A percentile compares a stretch with the other conserved stretches of the same genome.
phyloP scores from a whole-genome alignment of 1,140 invertebrate genomes.

The Melanaphis sacchari region DNA sequence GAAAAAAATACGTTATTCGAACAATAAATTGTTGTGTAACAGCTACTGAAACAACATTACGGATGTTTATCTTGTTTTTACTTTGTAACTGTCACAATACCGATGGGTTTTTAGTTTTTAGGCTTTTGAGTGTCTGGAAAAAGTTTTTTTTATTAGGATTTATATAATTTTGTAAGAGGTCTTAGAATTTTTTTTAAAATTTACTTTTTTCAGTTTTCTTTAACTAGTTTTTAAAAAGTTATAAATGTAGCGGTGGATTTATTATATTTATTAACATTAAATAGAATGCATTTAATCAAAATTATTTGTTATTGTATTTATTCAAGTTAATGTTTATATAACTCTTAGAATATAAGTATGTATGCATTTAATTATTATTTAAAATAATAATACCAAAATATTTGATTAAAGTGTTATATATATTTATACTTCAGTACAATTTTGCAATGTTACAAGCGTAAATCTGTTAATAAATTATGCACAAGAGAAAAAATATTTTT shows the following conservation, averaged over 20 bases:
- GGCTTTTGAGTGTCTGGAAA: neutral
- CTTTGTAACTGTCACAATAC: constrained; percentile 18
- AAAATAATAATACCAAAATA: neutral
- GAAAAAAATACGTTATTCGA: constrained; percentile 16
- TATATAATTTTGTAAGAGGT: neutral
- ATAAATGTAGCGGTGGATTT: neutral
- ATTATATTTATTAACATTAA: neutral
- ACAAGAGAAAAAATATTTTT: neutral
- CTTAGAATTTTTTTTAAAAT: neutral
- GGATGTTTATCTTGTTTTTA: constrained; percentile 36
- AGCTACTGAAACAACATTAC: constrained; percentile 7
- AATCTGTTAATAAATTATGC: neutral
- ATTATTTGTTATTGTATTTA: neutral
- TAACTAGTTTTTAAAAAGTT: neutral
- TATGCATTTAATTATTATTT: neutral
- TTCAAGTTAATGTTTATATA: neutral
- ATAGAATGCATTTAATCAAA: neutral
- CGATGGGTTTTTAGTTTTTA: constrained; percentile 31
- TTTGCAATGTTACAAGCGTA: neutral
- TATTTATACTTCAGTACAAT: neutral
- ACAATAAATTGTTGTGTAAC: constrained; percentile 34
- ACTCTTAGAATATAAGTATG: neutral
- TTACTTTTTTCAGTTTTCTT: neutral
- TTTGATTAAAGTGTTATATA: neutral
- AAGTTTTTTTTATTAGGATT: constrained; percentile 27